Evolutionary conservation across 2,113 vertebrate genomes (phyloP).

Genomic region (Motacilla alba): DNA sequence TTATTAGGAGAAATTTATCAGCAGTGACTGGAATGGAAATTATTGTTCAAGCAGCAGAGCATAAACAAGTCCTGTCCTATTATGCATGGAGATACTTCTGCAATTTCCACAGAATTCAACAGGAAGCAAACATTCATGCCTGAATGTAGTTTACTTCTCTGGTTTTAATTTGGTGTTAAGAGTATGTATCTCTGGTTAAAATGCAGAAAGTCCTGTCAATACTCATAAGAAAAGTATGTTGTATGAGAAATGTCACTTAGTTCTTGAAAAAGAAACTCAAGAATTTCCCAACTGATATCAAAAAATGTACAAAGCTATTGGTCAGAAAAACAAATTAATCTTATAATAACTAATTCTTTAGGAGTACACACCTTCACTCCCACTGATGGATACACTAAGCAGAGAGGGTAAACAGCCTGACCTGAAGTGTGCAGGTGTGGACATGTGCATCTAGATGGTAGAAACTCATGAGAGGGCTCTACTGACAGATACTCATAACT

Average conservation of each 20-base stretch:
- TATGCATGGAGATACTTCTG: background rate
- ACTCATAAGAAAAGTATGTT: background rate
- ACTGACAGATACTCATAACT: background rate
- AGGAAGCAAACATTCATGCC: background rate
- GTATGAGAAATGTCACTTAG: background rate
- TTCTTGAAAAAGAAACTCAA: background rate
- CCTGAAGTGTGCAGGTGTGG: background rate
- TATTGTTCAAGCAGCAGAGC: background rate
- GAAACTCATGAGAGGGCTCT: background rate
- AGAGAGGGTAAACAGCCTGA: background rate
- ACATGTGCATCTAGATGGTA: background rate
- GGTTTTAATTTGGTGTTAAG: background rate
- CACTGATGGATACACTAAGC: background rate
- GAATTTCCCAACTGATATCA: background rate
- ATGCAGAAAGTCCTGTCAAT: background rate
- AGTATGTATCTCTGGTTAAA: background rate
- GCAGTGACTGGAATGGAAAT: background rate
- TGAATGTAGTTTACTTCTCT: background rate
- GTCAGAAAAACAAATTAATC: background rate
- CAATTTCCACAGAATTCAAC: background rate
- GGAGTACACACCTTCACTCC: background rate
- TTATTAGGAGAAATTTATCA: background rate
- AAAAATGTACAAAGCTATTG: background rate
- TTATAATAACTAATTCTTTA: background rate
- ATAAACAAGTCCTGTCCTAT: background rate